Evolutionary conservation across 2,797 vertebrate species (phyloP).

Genomic region (Fistularia tabacaria): DNA sequence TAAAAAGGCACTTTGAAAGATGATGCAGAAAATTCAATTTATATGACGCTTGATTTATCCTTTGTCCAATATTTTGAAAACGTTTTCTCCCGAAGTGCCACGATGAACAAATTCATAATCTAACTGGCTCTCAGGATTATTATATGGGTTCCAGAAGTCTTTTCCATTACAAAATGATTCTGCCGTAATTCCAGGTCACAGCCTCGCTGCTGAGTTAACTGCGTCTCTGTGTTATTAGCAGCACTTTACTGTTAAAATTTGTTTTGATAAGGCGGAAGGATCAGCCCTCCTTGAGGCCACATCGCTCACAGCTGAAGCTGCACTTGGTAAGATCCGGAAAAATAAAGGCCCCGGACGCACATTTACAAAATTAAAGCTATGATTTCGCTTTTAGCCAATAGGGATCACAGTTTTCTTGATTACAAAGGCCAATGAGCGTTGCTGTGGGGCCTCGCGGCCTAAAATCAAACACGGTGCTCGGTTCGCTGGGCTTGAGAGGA

Average conservation of each 20-base stretch:
- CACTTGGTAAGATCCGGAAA: slow-evolving; percentile 12
- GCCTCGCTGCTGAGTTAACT: not conserved
- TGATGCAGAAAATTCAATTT: too few relatives aligned
- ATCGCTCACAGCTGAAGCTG: too few relatives aligned
- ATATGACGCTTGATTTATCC: too few relatives aligned
- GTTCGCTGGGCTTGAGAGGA: too few relatives aligned
- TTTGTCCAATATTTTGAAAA: too few relatives aligned
- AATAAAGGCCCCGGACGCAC: slow-evolving; percentile 13
- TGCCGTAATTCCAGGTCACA: not conserved
- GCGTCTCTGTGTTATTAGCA: not conserved
- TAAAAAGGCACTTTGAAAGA: too few relatives aligned
- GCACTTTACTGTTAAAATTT: not conserved
- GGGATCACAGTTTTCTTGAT: slow-evolving; percentile 34
- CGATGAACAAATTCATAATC: too few relatives aligned
- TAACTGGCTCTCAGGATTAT: too few relatives aligned
- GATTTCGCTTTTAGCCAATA: slow-evolving; percentile 42
- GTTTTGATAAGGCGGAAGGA: too few relatives aligned
- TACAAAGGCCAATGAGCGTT: slow-evolving; percentile 26
- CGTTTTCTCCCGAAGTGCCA: too few relatives aligned
- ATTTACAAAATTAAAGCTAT: slow-evolving; percentile 42
- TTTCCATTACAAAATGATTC: slow-evolving; percentile 7
- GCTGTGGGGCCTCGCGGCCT: slow-evolving; percentile 10
- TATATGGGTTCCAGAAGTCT: not conserved
- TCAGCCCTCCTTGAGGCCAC: too few relatives aligned
- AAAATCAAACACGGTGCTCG: too few relatives aligned